phyloP scores from a whole-genome alignment of 2,797 vertebrate species.

The Pseudochromis fuscus region DNA sequence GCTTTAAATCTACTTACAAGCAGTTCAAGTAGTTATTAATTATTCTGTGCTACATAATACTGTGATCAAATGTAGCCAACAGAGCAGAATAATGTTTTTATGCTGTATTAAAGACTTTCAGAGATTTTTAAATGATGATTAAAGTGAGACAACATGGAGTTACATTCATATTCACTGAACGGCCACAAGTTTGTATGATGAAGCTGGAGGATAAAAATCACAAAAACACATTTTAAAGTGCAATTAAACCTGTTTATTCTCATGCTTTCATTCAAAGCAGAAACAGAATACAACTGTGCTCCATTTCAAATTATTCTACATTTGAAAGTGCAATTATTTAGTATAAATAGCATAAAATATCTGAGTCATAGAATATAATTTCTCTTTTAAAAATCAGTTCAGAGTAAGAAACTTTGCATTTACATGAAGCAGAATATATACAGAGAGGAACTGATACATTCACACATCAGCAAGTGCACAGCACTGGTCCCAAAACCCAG shows the following conservation, averaged over 20 bases:
- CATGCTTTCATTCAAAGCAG: conserved; percentile 61
- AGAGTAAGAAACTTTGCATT: conserved; percentile 71
- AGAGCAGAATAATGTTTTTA: conserved; percentile 18
- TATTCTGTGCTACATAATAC: conserved; percentile 5
- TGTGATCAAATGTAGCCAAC: conserved; percentile 19
- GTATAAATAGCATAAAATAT: conserved; percentile 80
- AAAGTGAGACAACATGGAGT: neutral
- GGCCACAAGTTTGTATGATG: neutral
- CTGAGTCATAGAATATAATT: conserved; percentile 68
- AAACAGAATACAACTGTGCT: conserved; percentile 55
- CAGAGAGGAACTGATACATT: conserved; percentile 57
- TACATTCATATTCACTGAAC: neutral
- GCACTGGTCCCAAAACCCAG: conserved; percentile 72
- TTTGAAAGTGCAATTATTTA: conserved; percentile 60
- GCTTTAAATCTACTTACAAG: conserved; percentile 47
- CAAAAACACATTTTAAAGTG: conserved; percentile 8
- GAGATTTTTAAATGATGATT: neutral
- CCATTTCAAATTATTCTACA: conserved; percentile 52
- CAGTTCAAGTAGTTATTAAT: conserved; percentile 31
- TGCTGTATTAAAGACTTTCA: conserved; percentile 29
- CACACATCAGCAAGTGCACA: conserved; percentile 59
- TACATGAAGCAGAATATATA: conserved; percentile 56
- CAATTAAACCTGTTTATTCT: conserved; percentile 62
- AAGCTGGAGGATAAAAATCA: conserved; percentile 5
- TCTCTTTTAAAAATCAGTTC: conserved; percentile 61